Evolutionary conservation across 2,113 vertebrate species (phyloP).

Genomic region (Cnemophilus loriae): DNA sequence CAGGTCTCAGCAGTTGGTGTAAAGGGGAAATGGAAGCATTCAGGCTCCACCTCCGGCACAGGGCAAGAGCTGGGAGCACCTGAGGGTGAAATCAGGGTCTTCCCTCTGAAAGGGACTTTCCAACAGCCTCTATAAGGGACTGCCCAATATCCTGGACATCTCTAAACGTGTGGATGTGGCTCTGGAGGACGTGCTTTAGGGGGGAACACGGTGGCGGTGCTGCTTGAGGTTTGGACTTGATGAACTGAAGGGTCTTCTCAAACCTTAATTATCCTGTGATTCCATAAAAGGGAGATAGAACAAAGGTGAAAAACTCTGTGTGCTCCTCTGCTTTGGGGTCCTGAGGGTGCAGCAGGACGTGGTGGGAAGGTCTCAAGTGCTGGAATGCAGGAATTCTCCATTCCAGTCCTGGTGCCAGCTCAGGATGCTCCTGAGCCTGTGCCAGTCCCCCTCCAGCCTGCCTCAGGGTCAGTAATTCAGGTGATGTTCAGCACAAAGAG

Average conservation of each 20-base stretch:
- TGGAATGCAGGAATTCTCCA: background rate
- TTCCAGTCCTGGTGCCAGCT: background rate
- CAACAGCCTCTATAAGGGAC: background rate
- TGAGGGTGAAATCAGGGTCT: background rate
- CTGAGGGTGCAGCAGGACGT: background rate
- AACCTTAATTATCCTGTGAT: too few relatives aligned
- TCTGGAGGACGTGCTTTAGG: background rate
- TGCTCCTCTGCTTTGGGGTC: background rate
- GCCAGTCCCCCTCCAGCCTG: background rate
- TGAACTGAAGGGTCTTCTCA: background rate
- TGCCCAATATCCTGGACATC: background rate
- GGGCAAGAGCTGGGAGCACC: background rate
- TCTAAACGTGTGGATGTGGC: background rate
- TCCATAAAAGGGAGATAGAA: rapidly evolving
- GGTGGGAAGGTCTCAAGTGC: background rate
- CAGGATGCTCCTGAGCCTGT: background rate
- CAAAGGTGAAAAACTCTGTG: rapidly evolving
- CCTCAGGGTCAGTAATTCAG: background rate
- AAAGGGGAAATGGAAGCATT: background rate
- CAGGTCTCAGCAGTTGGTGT: background rate
- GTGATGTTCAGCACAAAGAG: background rate
- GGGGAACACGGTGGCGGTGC: rapidly evolving
- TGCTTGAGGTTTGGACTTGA: too few relatives aligned
- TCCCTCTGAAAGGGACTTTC: background rate
- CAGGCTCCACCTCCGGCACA: rapidly evolving